Conservation (phyloP, 2,797 vertebrate genomes). For the Cygnus olor region DNA sequence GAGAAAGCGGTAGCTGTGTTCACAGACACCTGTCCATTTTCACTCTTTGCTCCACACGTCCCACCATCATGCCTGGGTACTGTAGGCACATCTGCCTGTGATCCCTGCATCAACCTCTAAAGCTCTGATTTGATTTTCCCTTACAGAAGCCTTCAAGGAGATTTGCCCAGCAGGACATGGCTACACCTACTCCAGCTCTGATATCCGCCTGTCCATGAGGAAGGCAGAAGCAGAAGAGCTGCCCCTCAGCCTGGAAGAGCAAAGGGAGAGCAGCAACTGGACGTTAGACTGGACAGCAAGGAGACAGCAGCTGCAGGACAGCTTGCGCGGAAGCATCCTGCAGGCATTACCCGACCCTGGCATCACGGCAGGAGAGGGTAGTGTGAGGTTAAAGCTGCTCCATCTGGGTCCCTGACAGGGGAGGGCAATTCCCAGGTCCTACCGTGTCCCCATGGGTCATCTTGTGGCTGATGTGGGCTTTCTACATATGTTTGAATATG, state of each 20-base stretch:
- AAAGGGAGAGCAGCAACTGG: conserved; percentile 24
- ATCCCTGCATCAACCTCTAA: not conserved
- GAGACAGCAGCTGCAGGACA: conserved; percentile 66
- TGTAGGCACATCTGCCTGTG: not conserved
- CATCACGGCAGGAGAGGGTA: conserved; percentile 39
- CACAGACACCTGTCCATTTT: not conserved
- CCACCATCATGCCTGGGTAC: not conserved
- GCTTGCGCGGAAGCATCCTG: conserved; percentile 18
- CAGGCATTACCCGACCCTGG: conserved; percentile 15
- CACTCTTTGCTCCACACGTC: not conserved
- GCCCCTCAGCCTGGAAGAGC: conserved; percentile 73
- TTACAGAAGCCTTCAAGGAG: conserved; percentile 90
- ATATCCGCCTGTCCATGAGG: conserved; percentile 83
- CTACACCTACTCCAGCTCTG: conserved; percentile 91
- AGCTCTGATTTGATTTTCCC: not conserved
- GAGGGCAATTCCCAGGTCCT: not conserved
- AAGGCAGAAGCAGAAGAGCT: conserved; percentile 88
- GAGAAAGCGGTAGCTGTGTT: not conserved
- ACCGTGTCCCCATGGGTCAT: not conserved
- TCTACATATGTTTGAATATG: not conserved
- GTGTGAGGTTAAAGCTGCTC: not conserved
- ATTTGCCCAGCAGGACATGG: conserved; percentile 96
- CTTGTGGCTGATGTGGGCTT: not conserved
- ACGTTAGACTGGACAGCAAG: not conserved
- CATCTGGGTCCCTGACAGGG: not conserved